Conservation (phyloP, 2,797 vertebrate genomes). For the Lutjanus campechanus region DNA sequence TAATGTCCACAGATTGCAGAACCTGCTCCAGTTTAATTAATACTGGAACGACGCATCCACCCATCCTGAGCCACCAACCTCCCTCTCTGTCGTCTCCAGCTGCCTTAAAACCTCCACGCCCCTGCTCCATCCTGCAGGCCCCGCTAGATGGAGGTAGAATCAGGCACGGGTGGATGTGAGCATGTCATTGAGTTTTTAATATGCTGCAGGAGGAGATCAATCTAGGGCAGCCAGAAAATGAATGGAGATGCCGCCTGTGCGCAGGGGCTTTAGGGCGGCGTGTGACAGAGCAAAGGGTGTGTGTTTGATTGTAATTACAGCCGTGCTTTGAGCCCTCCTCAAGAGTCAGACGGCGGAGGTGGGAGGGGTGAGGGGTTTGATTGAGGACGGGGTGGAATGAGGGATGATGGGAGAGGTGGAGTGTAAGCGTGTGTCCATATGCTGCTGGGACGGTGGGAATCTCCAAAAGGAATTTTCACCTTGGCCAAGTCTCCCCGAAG, state of each 20-base stretch:
- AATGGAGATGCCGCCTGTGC: constrained; percentile 50
- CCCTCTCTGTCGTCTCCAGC: constrained; percentile 37
- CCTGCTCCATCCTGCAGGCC: constrained; percentile 38
- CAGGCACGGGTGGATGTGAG: constrained; percentile 43
- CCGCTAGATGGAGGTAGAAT: constrained; percentile 58
- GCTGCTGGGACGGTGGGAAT: constrained; percentile 75
- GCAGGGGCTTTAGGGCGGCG: constrained; percentile 32
- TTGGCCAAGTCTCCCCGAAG: constrained; percentile 59
- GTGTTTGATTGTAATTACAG: constrained; percentile 90
- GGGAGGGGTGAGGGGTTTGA: constrained; percentile 77
- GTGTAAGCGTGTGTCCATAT: constrained; percentile 77
- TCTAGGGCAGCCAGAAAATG: constrained; percentile 51
- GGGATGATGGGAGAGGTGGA: constrained; percentile 75
- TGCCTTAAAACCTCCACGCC: constrained; percentile 43
- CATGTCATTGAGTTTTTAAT: constrained; percentile 65
- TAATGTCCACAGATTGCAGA: constrained; percentile 71
- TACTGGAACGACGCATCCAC: constrained; percentile 51
- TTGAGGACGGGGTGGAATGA: constrained; percentile 74
- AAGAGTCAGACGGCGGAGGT: constrained; percentile 75
- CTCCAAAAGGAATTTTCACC: constrained; percentile 78
- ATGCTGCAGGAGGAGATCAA: constrained; percentile 57
- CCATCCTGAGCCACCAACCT: constrained; percentile 56
- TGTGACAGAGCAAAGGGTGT: constrained; percentile 83
- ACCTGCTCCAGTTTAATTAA: constrained; percentile 75
- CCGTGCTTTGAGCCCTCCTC: constrained; percentile 83